These are phyloP conservation scores for Hydrolagus affinis DNA, from an alignment of 2,113 vertebrate genomes.

Conservation along the genomic window DNA sequence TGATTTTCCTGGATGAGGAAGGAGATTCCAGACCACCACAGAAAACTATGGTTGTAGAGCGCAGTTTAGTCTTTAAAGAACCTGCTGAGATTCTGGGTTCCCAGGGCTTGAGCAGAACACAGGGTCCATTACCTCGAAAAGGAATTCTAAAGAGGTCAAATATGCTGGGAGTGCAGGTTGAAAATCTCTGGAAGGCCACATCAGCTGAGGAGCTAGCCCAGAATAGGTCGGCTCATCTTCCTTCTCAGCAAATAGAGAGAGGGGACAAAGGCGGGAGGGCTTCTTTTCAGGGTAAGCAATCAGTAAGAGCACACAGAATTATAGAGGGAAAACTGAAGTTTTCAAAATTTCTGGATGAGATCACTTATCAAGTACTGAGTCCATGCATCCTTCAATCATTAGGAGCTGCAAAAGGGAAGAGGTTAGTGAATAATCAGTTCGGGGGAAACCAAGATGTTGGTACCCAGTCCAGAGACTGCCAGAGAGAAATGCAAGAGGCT, in stretches of 20 bases:
- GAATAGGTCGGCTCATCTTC: background rate
- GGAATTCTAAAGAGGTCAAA: constrained; percentile 66
- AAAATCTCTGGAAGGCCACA: constrained; percentile 54
- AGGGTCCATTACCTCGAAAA: constrained; percentile 50
- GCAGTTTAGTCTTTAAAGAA: constrained; percentile 58
- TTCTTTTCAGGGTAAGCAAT: background rate
- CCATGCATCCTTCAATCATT: constrained; percentile 53
- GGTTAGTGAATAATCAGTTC: background rate
- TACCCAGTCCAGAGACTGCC: background rate
- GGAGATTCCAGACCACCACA: constrained; percentile 41
- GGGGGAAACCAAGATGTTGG: background rate
- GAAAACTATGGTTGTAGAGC: constrained; percentile 54
- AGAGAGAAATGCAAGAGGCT: background rate
- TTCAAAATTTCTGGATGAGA: constrained; percentile 75
- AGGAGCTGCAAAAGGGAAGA: constrained; percentile 39
- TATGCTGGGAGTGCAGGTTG: constrained; percentile 36
- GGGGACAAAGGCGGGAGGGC: constrained; percentile 4
- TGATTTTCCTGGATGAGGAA: constrained; percentile 39
- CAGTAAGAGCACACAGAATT: constrained; percentile 39
- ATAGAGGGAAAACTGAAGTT: constrained; percentile 68
- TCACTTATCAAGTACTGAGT: constrained; percentile 62
- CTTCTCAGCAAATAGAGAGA: constrained; percentile 32
- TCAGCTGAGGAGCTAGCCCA: constrained; percentile 53
- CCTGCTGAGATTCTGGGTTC: constrained; percentile 55
- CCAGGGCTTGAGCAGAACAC: constrained; percentile 33